A percentile compares a stretch with the other conserved stretches of the same genome.
Evolutionary conservation across 2,797 vertebrate species (phyloP).

Genomic region (Hemitrygon akajei): DNA sequence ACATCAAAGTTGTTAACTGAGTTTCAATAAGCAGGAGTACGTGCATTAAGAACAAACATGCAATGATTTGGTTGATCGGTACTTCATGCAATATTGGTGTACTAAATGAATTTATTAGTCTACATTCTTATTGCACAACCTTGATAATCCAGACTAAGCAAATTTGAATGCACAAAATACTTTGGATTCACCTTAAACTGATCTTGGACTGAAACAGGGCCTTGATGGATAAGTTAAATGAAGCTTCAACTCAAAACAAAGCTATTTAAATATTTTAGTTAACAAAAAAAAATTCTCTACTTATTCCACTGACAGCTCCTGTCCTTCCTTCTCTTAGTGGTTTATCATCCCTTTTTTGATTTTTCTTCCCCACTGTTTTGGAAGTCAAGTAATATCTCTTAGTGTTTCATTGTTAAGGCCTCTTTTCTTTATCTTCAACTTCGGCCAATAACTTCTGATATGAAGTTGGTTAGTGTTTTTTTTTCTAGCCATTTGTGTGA

Average conservation of each 20-base stretch:
- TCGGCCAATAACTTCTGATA: too few species aligned
- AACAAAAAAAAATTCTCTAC: neutral
- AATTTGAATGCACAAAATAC: neutral
- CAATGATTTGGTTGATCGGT: neutral
- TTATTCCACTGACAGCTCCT: neutral
- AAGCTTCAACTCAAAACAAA: neutral
- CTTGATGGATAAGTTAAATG: neutral
- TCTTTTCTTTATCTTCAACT: neutral
- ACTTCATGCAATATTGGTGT: neutral
- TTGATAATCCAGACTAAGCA: neutral
- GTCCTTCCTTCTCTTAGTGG: neutral
- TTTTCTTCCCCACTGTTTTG: neutral
- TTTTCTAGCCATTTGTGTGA: neutral
- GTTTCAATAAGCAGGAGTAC: neutral
- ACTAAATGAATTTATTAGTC: neutral
- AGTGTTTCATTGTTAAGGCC: neutral
- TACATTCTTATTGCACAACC: neutral
- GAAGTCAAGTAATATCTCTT: neutral
- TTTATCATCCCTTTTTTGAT: neutral
- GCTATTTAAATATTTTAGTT: neutral
- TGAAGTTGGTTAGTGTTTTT: neutral
- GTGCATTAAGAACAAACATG: neutral
- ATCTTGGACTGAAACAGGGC: neutral
- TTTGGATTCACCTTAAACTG: neutral
- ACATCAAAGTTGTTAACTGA: neutral